phyloP scores from a whole-genome alignment of 2,888 invertebrate genomes.

The Aspidiotus rigidus region DNA sequence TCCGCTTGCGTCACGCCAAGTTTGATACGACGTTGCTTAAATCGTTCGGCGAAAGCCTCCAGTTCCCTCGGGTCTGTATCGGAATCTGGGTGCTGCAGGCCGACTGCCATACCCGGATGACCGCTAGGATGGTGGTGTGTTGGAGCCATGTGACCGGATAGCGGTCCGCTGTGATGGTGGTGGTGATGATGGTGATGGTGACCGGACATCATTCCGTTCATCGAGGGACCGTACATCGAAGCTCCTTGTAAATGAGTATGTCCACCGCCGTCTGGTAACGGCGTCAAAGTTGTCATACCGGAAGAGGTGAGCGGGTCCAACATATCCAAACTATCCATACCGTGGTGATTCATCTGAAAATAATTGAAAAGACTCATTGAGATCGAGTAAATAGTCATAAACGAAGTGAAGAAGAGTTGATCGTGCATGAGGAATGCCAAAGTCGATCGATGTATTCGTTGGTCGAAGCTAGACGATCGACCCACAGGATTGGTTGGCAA shows the following conservation, averaged over 20 bases:
- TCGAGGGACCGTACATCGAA: slow-evolving; percentile 47
- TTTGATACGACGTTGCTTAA: slow-evolving; percentile 98
- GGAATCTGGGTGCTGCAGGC: slow-evolving; percentile 75
- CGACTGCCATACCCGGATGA: slow-evolving; percentile 65
- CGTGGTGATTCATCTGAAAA: slow-evolving; percentile 77
- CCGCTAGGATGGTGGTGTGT: slow-evolving; percentile 56
- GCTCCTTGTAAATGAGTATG: slow-evolving; percentile 71
- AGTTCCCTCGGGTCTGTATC: slow-evolving; percentile 87
- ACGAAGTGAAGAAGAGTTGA: no score
- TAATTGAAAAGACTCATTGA: slow-evolving; percentile 14
- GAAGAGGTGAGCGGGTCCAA: slow-evolving; percentile 74
- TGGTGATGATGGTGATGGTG: slow-evolving; percentile 55
- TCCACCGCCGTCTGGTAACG: slow-evolving; percentile 67
- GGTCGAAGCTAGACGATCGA: no score
- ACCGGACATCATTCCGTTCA: slow-evolving; percentile 47
- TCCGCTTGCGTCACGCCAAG: slow-evolving; percentile 98
- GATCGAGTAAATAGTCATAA: no score
- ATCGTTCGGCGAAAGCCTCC: slow-evolving; percentile 99
- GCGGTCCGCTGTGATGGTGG: slow-evolving; percentile 47
- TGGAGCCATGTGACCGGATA: slow-evolving; percentile 42
- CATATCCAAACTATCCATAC: slow-evolving; percentile 89
- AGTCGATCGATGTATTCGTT: no score
- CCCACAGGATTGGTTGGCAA: no score
- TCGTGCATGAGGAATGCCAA: no score
- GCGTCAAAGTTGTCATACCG: slow-evolving; percentile 81